These are phyloP conservation scores for Bursaphelenchus okinawaensis DNA, from an alignment of 2,888 invertebrate species.

Conservation along the genomic window DNA sequence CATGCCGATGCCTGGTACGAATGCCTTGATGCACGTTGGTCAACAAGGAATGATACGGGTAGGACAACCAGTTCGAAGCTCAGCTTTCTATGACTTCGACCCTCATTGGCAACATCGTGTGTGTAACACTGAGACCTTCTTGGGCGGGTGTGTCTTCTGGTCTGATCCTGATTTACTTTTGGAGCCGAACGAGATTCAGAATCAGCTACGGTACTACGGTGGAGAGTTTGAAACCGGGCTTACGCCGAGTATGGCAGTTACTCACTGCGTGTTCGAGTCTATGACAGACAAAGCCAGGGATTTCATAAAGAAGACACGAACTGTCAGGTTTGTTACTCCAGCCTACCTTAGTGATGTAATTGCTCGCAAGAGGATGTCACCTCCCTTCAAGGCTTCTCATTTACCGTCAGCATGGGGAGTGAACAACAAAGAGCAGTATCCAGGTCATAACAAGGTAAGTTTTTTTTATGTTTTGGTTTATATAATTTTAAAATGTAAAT, in stretches of 20 bases:
- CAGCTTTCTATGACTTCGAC: not conserved
- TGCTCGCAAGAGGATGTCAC: constrained; percentile 74
- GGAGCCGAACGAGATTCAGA: constrained; percentile 1
- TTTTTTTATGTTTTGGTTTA: not conserved
- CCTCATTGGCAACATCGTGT: not conserved
- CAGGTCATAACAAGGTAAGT: constrained; percentile 60
- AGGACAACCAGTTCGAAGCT: not conserved
- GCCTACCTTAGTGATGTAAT: constrained; percentile 88
- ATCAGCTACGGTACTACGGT: constrained; percentile 10
- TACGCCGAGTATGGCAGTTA: constrained; percentile 8
- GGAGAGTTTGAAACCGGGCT: constrained; percentile 5
- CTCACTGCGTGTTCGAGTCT: constrained; percentile 9
- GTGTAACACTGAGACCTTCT: constrained; percentile 15
- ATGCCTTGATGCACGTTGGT: not conserved
- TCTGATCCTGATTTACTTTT: constrained; percentile 20
- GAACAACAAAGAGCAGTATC: constrained; percentile 51
- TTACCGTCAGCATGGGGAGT: constrained; percentile 65
- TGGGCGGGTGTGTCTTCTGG: constrained; percentile 29
- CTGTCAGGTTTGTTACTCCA: constrained; percentile 69
- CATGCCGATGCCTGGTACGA: not conserved
- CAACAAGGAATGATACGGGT: not conserved
- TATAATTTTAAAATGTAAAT: not conserved
- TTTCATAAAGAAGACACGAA: not conserved
- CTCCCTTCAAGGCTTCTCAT: constrained; percentile 89
- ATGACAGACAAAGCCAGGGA: not conserved